Conservation (phyloP, 1,140 invertebrate species). For the Pomacea maculata region DNA sequence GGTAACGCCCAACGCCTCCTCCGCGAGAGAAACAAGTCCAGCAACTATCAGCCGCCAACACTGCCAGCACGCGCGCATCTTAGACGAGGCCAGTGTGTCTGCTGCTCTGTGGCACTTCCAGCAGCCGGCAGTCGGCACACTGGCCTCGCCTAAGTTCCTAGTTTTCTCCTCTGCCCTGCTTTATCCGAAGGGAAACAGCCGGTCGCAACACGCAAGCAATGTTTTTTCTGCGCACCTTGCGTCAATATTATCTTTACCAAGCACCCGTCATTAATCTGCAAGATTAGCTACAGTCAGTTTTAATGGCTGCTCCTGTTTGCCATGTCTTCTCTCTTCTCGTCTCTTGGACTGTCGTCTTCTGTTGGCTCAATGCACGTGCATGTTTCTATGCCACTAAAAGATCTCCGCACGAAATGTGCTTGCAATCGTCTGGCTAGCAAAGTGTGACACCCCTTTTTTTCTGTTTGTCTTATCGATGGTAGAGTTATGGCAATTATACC, state of each 20-base stretch:
- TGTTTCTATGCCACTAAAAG: background rate
- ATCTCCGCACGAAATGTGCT: background rate
- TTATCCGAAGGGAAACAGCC: conserved; percentile 2
- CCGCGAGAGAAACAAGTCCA: background rate
- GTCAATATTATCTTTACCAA: conserved; percentile 10
- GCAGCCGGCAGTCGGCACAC: background rate
- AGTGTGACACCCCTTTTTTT: background rate
- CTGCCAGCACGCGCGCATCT: background rate
- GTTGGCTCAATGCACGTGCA: background rate
- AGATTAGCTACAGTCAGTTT: conserved; percentile 7
- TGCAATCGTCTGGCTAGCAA: background rate
- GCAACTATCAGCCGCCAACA: background rate
- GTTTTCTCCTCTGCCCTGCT: background rate
- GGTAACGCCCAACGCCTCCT: background rate
- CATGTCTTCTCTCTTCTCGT: background rate
- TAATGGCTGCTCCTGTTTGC: background rate
- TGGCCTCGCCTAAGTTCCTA: background rate
- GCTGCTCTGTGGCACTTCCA: background rate
- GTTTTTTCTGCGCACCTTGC: conserved; percentile 7
- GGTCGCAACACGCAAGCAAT: background rate
- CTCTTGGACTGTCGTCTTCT: background rate
- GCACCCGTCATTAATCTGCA: conserved; percentile 4
- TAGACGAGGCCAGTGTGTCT: no score
- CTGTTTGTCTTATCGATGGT: background rate
- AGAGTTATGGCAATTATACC: no score